Conservation (phyloP, 2,113 vertebrate species). For the Philantomba maxwellii region DNA sequence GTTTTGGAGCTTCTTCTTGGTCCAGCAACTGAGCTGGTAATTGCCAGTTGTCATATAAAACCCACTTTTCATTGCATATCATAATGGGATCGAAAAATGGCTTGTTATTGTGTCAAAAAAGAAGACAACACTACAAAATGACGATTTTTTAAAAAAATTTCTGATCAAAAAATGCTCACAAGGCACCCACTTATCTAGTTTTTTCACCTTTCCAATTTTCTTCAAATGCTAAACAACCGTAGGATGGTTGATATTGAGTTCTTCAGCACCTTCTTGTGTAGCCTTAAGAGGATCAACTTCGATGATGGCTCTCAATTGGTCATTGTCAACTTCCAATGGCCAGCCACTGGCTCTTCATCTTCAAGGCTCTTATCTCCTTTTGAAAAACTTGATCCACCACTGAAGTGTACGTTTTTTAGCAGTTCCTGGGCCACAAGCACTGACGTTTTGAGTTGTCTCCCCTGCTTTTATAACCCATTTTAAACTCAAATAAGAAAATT, state of each 20-base stretch:
- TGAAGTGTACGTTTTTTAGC: not conserved
- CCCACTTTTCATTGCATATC: not conserved
- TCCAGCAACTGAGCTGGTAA: not conserved
- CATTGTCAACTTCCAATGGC: not conserved
- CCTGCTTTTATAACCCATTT: not conserved
- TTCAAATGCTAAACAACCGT: not conserved
- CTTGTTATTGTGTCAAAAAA: not conserved
- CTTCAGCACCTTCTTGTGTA: not conserved
- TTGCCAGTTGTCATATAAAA: not conserved
- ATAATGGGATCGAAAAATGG: not conserved
- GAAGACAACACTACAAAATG: not conserved
- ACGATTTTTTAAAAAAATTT: rapidly evolving
- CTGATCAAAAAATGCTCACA: not conserved
- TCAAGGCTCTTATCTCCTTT: not conserved
- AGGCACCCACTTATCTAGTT: not conserved
- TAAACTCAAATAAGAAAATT: not conserved
- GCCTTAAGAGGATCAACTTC: not conserved
- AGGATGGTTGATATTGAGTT: not conserved
- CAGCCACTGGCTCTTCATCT: not conserved
- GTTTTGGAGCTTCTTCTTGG: not conserved
- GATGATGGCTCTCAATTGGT: not conserved
- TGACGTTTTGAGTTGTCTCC: not conserved
- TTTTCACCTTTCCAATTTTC: not conserved
- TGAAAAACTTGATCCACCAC: not conserved
- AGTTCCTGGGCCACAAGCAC: not conserved